Conservation (phyloP, 2,888 invertebrate genomes). For the Drosophila hawaiiensis region DNA sequence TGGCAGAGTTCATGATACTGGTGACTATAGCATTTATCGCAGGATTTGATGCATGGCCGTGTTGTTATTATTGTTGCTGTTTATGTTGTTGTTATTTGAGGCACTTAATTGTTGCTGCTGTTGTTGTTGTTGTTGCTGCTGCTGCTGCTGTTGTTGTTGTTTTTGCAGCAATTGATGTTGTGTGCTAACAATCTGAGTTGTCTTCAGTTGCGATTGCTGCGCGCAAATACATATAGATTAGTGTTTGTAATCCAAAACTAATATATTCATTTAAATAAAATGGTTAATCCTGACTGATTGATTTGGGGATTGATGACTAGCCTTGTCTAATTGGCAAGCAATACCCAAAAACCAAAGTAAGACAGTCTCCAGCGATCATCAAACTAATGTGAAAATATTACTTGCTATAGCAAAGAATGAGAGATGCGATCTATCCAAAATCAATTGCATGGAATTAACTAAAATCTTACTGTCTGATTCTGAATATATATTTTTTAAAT, state of each 20-base stretch:
- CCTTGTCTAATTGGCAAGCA: background rate
- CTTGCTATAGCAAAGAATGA: background rate
- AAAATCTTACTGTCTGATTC: background rate
- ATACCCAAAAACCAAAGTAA: background rate
- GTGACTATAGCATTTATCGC: conserved; percentile 92
- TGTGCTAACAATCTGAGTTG: conserved; percentile 78
- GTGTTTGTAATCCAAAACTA: background rate
- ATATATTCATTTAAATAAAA: background rate
- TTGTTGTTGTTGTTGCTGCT: conserved; percentile 1
- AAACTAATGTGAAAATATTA: background rate
- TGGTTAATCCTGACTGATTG: background rate
- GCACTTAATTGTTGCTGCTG: conserved; percentile 45
- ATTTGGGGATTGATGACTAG: background rate
- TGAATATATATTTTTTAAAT: too few species aligned
- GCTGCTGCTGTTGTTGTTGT: conserved; percentile 82
- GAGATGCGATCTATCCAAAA: background rate
- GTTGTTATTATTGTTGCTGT: conserved; percentile 61
- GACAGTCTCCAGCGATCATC: background rate
- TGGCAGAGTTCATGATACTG: conserved; percentile 92
- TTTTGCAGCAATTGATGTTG: conserved; percentile 80
- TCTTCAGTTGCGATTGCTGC: conserved; percentile 90
- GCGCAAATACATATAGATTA: conserved; percentile 16
- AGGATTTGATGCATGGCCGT: conserved; percentile 85
- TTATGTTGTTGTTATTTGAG: conserved; percentile 55
- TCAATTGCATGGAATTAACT: background rate